A percentile compares a stretch with the other conserved stretches of the same genome.
These are phyloP conservation scores for Mus spretus DNA, from an alignment of 2,797 vertebrate genomes.

Conservation along the genomic window DNA sequence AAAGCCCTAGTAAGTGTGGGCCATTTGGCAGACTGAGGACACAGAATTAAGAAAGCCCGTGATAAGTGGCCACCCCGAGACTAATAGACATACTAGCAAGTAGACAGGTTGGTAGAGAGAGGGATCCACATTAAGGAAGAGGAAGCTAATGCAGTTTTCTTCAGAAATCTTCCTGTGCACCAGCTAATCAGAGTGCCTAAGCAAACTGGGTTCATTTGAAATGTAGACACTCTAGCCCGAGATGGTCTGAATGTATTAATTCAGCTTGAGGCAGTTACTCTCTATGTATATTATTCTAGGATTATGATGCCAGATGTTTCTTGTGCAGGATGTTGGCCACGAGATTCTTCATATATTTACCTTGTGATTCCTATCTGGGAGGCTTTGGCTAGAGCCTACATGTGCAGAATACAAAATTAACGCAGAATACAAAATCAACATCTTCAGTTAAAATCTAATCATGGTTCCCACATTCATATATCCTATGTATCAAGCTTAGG, in stretches of 20 bases:
- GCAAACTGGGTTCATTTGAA: slow-evolving; percentile 70
- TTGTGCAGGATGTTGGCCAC: slow-evolving; percentile 69
- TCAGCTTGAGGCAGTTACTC: slow-evolving; percentile 74
- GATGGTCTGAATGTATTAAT: slow-evolving; percentile 76
- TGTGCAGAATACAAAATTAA: slow-evolving; percentile 57
- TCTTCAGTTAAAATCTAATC: slow-evolving; percentile 64
- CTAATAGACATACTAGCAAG: neutral
- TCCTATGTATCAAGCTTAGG: slow-evolving; percentile 51
- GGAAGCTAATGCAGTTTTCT: neutral
- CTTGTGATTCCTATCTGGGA: slow-evolving; percentile 80
- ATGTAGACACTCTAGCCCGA: slow-evolving; percentile 67
- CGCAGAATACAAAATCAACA: slow-evolving; percentile 58
- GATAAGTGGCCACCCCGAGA: neutral
- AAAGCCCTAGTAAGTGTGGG: neutral
- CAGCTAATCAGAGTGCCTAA: slow-evolving; percentile 32
- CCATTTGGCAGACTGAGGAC: neutral
- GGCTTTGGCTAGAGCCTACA: slow-evolving; percentile 66
- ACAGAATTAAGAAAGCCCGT: neutral
- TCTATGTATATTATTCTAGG: slow-evolving; percentile 80
- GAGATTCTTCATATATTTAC: slow-evolving; percentile 82
- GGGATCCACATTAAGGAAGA: neutral
- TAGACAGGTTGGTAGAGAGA: neutral
- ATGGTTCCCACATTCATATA: slow-evolving; percentile 13
- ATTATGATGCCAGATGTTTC: slow-evolving; percentile 84
- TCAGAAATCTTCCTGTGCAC: slow-evolving; percentile 20